Percentiles rank a stretch among this genome's conserved stretches.
Evolutionary conservation across 1,140 invertebrate genomes (phyloP).

Genomic region (Eumaeus atala): DNA sequence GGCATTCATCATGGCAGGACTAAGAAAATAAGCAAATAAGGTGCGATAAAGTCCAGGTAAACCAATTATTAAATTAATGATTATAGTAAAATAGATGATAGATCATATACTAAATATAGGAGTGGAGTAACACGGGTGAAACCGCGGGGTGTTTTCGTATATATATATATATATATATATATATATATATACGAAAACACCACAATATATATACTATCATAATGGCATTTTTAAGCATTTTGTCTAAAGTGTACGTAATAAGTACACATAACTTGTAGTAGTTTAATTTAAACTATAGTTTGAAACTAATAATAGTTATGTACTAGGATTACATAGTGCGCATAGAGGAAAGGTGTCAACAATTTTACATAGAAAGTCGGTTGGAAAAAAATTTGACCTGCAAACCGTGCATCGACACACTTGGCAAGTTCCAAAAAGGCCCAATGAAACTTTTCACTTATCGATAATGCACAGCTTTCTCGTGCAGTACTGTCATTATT

Average conservation of each 20-base stretch:
- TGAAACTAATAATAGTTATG: background rate
- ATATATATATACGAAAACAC: no score
- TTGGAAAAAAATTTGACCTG: background rate
- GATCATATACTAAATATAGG: background rate
- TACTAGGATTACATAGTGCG: background rate
- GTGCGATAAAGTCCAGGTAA: background rate
- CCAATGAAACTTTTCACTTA: background rate
- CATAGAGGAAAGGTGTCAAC: background rate
- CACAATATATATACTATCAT: background rate
- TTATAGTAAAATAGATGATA: background rate
- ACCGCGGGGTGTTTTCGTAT: no score
- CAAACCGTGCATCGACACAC: background rate
- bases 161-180: no score
- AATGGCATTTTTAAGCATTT: background rate
- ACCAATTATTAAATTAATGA: background rate
- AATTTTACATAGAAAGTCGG: slow-evolving; percentile 4
- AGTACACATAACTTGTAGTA: no score
- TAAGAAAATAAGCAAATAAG: background rate
- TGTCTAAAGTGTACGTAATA: background rate
- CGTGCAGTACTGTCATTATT: background rate
- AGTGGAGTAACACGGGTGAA: no score
- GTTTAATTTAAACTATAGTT: background rate
- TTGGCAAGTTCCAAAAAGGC: background rate
- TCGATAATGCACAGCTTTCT: background rate
- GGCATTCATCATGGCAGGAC: background rate